Conservation (phyloP, 1,140 invertebrate species). For the Macrobrachium rosenbergii region DNA sequence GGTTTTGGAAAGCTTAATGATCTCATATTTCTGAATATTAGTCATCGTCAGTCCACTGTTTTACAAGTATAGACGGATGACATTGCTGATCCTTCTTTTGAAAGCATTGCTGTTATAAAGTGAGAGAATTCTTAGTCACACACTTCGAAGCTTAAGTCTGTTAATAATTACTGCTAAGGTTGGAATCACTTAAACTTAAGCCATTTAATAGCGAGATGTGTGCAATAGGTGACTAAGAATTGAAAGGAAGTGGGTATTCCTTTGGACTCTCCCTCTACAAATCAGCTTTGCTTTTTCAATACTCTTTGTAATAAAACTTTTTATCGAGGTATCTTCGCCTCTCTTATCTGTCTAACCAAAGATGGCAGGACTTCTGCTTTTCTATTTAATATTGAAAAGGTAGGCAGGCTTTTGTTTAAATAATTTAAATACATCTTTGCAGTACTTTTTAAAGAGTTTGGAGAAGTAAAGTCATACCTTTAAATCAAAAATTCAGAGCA, state of each 20-base stretch:
- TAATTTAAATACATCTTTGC: not conserved
- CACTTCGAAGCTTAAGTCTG: not conserved
- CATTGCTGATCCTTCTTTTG: conserved; percentile 4
- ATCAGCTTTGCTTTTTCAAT: conserved; percentile 10
- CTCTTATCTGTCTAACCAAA: conserved; percentile 57
- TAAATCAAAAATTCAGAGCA: too few species aligned
- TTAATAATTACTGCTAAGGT: too few species aligned
- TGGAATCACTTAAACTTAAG: not conserved
- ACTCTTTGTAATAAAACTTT: conserved; percentile 12
- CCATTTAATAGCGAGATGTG: conserved; percentile 7
- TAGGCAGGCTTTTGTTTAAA: conserved; percentile 43
- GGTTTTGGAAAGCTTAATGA: conserved; percentile 32
- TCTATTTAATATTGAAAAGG: conserved; percentile 26
- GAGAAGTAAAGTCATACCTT: too few species aligned
- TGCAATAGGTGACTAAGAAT: conserved; percentile 15
- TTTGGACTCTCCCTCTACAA: not conserved
- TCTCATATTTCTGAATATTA: conserved; percentile 41
- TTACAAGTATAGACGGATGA: not conserved
- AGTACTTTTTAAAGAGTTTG: too few species aligned
- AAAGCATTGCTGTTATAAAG: conserved; percentile 6
- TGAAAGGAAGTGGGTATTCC: not conserved
- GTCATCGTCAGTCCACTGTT: not conserved
- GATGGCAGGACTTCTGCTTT: conserved; percentile 46
- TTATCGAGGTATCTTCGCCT: conserved; percentile 19
- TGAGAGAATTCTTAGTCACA: conserved; percentile 33